These are phyloP conservation scores for Merluccius polli DNA, from an alignment of 2,797 vertebrate species.

Conservation along the genomic window DNA sequence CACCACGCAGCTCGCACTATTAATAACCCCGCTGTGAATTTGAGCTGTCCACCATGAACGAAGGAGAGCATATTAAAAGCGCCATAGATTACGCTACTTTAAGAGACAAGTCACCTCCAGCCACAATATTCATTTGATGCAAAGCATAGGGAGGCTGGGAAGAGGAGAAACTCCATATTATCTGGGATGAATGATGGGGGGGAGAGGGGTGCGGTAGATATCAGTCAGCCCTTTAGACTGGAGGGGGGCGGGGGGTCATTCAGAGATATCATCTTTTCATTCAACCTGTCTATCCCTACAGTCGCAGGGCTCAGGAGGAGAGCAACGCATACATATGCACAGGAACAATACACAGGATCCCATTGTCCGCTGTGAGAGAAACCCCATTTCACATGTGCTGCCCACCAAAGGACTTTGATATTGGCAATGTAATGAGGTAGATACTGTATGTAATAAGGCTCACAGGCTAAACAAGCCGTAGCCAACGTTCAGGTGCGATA, in stretches of 20 bases:
- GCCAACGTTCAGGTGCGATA: constrained; percentile 36
- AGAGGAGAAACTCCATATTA: constrained; percentile 36
- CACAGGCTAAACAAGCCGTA: constrained; percentile 45
- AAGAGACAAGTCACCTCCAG: constrained; percentile 37
- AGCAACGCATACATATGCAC: constrained; percentile 36
- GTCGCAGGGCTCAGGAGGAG: constrained; percentile 38
- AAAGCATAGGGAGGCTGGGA: constrained; percentile 38
- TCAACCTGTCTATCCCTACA: constrained; percentile 67
- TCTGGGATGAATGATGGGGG: constrained; percentile 43
- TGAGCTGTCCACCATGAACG: constrained; percentile 38
- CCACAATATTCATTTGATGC: constrained; percentile 38
- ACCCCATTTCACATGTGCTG: constrained; percentile 38
- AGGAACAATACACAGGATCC: constrained; percentile 43
- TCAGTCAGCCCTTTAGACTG: constrained; percentile 38
- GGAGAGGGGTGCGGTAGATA: not conserved
- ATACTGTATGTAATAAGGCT: constrained; percentile 51
- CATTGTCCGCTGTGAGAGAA: constrained; percentile 39
- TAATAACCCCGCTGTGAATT: constrained; percentile 35
- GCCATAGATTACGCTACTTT: constrained; percentile 45
- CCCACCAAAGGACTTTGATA: constrained; percentile 49
- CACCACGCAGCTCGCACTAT: constrained; percentile 32
- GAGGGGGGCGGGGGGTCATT: constrained; percentile 27
- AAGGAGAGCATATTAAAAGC: constrained; percentile 56
- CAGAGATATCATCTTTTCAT: constrained; percentile 67
- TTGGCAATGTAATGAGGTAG: constrained; percentile 52